Percentiles rank a stretch among this genome's conserved stretches.
Conservation (phyloP, 1,140 invertebrate species). For the Papilio glaucus region DNA sequence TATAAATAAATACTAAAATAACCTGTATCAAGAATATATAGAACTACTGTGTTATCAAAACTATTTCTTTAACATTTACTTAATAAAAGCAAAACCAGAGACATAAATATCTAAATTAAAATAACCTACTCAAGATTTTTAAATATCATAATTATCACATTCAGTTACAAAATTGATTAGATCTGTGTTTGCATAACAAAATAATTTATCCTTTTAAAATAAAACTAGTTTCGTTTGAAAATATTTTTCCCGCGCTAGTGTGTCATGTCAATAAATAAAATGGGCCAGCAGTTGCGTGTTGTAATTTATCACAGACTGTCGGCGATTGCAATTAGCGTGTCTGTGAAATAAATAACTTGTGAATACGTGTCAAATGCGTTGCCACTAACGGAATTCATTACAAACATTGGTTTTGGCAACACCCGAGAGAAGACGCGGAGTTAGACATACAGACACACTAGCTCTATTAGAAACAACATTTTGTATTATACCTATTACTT, state of each 20-base stretch:
- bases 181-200: background rate
- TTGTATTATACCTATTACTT: too few relatives aligned
- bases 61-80: too few relatives aligned
- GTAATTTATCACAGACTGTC: conserved; percentile 25
- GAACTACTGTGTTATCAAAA: too few relatives aligned
- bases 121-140: background rate
- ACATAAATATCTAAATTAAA: background rate
- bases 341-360: conserved; percentile 19
- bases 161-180: background rate
- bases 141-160: background rate
- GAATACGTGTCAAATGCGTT: background rate
- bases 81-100: too few relatives aligned
- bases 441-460: background rate
- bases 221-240: background rate
- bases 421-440: background rate
- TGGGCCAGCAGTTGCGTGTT: conserved; percentile 21
- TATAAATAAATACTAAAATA: too few relatives aligned
- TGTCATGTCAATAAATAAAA: conserved; percentile 12
- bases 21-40: too few relatives aligned
- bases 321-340: conserved; percentile 22
- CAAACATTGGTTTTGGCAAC: conserved; percentile 2
- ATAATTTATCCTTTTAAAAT: conserved; percentile 10
- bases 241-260: background rate
- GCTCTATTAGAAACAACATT: too few relatives aligned
- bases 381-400: background rate